These are phyloP conservation scores for Hyphantria cunea DNA, from an alignment of 1,140 invertebrate species.

Conservation along the genomic window DNA sequence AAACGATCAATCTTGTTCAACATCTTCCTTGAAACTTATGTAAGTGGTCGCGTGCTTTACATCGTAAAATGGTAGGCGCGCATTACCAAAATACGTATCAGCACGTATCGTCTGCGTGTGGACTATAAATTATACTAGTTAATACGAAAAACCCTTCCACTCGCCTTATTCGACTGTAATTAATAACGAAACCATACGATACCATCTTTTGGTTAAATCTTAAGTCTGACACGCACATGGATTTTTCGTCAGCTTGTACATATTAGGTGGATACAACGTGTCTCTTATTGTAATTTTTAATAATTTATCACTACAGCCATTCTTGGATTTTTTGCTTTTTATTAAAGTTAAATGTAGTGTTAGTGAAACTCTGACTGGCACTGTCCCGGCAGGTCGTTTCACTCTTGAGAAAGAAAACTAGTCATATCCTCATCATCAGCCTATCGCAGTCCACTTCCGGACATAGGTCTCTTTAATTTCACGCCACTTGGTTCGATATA, in stretches of 20 bases:
- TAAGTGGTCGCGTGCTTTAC: constrained; percentile 39
- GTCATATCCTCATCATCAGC: too few species aligned
- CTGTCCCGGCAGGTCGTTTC: too few species aligned
- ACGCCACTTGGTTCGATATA: too few species aligned
- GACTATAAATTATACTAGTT: constrained; percentile 48
- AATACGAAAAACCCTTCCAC: constrained; percentile 54
- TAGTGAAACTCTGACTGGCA: too few species aligned
- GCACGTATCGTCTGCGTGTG: constrained; percentile 44
- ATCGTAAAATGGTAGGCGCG: constrained; percentile 45
- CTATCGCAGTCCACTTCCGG: too few species aligned
- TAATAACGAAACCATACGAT: constrained; percentile 53
- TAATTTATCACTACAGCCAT: too few species aligned
- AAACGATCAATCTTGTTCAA: constrained; percentile 15
- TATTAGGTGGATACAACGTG: constrained; percentile 8
- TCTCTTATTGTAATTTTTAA: too few species aligned
- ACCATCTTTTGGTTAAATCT: constrained; percentile 41
- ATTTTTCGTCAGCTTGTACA: constrained; percentile 31
- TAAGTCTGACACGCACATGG: constrained; percentile 33
- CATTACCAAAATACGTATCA: constrained; percentile 50
- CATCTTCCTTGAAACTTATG: constrained; percentile 1
- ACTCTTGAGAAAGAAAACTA: too few species aligned
- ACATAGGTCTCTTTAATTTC: too few species aligned
- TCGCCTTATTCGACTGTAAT: constrained; percentile 47
- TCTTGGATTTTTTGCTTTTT: too few species aligned
- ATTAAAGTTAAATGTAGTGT: too few species aligned